Base-by-base conservation (phyloP, 2,113 vertebrate genomes). In the Chaetodon trifascialis region DNA sequence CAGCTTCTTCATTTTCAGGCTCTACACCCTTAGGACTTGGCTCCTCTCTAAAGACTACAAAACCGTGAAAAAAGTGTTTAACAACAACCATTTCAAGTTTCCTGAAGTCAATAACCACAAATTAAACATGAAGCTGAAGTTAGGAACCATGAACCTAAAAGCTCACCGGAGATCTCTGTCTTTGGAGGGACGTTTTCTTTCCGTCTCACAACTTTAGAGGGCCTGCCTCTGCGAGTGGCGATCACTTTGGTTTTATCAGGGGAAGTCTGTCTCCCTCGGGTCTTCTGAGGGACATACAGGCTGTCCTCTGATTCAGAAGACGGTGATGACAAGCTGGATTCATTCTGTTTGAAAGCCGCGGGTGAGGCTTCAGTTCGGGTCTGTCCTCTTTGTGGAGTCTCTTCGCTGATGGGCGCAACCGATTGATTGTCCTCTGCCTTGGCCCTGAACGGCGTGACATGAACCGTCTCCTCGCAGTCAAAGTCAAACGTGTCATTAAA, bases 401-500 rank as follows among this genome's bases (percentile, higher is more conserved):
- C 84, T 23, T 76, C 59, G 0, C 60, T 23, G 38, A 68, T 11
- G 38, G 84, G 52, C 1, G 82, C 54, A 46, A 80, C 55, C 0
- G 68, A 30, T 77, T 63, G 76, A 46, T 10, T 63, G 14, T 77
- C 89, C 25, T 91, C 91, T 0, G 73, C 60, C 81, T 93, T 94
- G 55, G 86, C 83, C 73, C 38, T 93, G 68, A 94, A 94, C 0
- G 91, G 93, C 0, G 91, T 87, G 59, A 93, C 1, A 30, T 94
- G 92, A 36, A 93, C 80, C 0, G 87, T n/a, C 59, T 79, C 94
- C 38, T 93, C 92, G 30, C 91, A 94, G 79, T 94, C 90, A 81
- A 94, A 94, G 76, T 94, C 94, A 69, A 94, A 94, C 0, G 91
- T 93, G 79, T 93, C 93, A 14, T 94, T 94, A 62, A 91, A 92